A percentile compares a stretch with the other conserved stretches of the same genome.
These are phyloP conservation scores for Halcyon chelicuti DNA, from an alignment of 2,797 vertebrate genomes.

Conservation along the genomic window DNA sequence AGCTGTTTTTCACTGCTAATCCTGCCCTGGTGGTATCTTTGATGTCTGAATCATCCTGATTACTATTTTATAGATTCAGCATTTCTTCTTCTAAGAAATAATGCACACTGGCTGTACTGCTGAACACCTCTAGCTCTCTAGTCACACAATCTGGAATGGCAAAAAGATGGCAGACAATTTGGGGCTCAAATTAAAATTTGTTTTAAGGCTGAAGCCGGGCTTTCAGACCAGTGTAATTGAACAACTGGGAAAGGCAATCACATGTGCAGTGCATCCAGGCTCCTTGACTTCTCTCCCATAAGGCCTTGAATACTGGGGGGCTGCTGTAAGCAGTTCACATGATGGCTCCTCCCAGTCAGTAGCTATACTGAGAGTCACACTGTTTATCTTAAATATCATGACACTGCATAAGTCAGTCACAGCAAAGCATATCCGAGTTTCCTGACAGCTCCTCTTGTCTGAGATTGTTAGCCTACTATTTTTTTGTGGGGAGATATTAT, in stretches of 20 bases:
- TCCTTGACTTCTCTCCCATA: fast-evolving
- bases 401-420: not conserved
- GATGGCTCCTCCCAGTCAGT: not conserved
- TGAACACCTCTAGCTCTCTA: not conserved
- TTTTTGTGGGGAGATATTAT: not conserved
- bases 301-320: not conserved
- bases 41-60: not conserved
- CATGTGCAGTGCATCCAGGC: not conserved
- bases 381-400: not conserved
- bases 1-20: not conserved
- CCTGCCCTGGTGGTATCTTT: not conserved
- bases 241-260: not conserved
- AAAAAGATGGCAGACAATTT: not conserved
- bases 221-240: not conserved
- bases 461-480: conserved; percentile 10
- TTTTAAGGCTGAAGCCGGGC: not conserved
- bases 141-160: not conserved
- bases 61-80: not conserved
- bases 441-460: not conserved
- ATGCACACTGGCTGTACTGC: not conserved
- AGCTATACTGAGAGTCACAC: not conserved
- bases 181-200: not conserved
- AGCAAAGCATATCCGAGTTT: not conserved
- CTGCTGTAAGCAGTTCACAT: not conserved
- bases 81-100: not conserved